Evolutionary conservation across 2,888 invertebrate species (phyloP).

Genomic region (Pandemis corylana): DNA sequence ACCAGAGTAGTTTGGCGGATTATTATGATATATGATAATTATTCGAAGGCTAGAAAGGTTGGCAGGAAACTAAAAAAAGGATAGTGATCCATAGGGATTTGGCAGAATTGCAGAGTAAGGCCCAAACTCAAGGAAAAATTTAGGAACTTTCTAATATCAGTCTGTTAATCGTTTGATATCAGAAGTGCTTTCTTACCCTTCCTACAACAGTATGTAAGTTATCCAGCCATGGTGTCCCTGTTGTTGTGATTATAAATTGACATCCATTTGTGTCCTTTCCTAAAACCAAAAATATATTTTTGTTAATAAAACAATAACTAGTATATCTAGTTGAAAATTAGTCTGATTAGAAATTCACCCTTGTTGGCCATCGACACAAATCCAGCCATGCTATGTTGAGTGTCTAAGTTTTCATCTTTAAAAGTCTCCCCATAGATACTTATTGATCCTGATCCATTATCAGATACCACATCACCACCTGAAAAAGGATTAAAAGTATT

Average conservation of each 20-base stretch:
- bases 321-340: slow-evolving; percentile 1
- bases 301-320: neutral
- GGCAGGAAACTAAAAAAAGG: too few species aligned
- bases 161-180: too few species aligned
- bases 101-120: too few species aligned
- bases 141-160: too few species aligned
- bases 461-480: slow-evolving; percentile 94
- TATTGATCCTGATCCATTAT: slow-evolving; percentile 93
- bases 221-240: slow-evolving; percentile 94
- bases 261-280: slow-evolving; percentile 96
- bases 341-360: slow-evolving; percentile 64
- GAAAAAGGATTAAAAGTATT: slow-evolving; percentile 41
- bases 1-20: too few species aligned
- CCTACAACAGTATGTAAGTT: slow-evolving; percentile 95
- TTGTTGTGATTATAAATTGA: slow-evolving; percentile 97
- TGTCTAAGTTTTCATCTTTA: slow-evolving; percentile 93
- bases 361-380: slow-evolving; percentile 97
- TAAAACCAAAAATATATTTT: slow-evolving; percentile 54
- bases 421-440: slow-evolving; percentile 95
- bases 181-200: slow-evolving; percentile 84
- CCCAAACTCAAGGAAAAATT: too few species aligned
- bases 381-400: slow-evolving; percentile 92
- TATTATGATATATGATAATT: too few species aligned
- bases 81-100: too few species aligned
- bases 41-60: too few species aligned